Evolutionary conservation across 2,797 vertebrate species (phyloP).

Genomic region (Myotis myotis): DNA sequence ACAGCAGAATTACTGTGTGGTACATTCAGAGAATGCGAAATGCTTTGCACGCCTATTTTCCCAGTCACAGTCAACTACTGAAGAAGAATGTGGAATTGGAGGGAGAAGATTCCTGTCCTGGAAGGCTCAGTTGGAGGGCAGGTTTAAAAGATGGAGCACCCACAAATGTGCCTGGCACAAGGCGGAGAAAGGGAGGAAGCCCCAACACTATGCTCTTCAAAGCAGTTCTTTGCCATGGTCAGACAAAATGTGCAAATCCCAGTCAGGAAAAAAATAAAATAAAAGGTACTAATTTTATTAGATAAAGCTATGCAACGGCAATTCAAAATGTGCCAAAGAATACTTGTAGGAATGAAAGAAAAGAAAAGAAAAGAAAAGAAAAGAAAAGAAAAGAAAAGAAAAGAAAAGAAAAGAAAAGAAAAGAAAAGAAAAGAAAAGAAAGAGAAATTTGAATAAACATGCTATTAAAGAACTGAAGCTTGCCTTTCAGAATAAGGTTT

Average conservation of each 20-base stretch:
- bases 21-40: constrained; percentile 98
- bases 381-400: neutral
- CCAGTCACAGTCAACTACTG: constrained; percentile 85
- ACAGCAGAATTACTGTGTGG: constrained; percentile 96
- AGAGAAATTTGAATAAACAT: neutral
- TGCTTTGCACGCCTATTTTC: constrained; percentile 92
- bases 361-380: neutral
- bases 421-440: neutral
- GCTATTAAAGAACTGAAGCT: neutral
- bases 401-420: neutral
- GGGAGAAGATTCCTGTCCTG: neutral
- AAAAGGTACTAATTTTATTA: neutral
- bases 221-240: neutral
- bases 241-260: neutral
- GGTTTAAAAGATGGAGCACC: constrained; percentile 63
- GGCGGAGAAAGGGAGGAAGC: neutral
- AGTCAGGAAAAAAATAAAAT: neutral
- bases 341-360: neutral
- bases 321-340: neutral
- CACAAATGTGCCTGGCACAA: constrained; percentile 15
- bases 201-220: neutral
- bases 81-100: constrained; percentile 76
- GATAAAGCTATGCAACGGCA: neutral
- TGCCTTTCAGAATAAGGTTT: neutral
- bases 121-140: constrained; percentile 55